Evolutionary conservation across 2,888 invertebrate species (phyloP), one percentile per base, ranked within the genome.

Genomic region (Eupelmus urozonus): DNA sequence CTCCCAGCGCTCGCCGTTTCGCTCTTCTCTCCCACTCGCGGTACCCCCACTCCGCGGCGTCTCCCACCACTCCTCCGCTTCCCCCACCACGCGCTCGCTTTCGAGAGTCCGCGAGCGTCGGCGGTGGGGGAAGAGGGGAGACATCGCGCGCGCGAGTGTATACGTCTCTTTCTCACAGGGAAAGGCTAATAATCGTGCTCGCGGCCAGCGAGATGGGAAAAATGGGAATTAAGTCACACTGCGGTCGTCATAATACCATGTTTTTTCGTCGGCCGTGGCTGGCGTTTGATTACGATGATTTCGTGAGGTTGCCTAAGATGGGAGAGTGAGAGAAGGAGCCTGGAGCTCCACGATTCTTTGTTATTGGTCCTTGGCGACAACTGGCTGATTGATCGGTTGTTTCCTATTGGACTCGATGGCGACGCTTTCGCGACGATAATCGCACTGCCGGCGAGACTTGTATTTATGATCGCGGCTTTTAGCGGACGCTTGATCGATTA

Each of bases 181-280:
- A 69, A 42, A 51, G 62, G 72, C 73, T 63, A 63, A 63, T 70
- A 63, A 76, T 69, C 76, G 49, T 13, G 70, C 23, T n/a, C 18
- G 27, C 16, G 40, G 23, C 42, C 18, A 16, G 45, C 5, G 62
- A 62, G n/a, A 45, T 23, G n/a, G 29, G 45, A 20, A 20, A 29
- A 60, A 62, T 23, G 53, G 57, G 74, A 69, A 74, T 78, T 78
- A 72, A 77, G 72, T 78, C 67, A 73, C 72, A 62, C 62, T 49
- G n/a, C n/a, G 11, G n/a, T 16, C 40, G 42, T 72, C 66, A 63
- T 60, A 72, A 76, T 70, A 29, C 20, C 53, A 34, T 65, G 60
- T 67, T 67, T 62, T 72, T 77, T 51, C 59, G 42, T 51, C 45
- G 55, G 18, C 57, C n/a, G 49, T 53, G 20, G n/a, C 53, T n/a